Percentiles rank a stretch among this genome's conserved stretches.
phyloP scores from a whole-genome alignment of 2,113 vertebrate genomes.

The Podarcis muralis region DNA sequence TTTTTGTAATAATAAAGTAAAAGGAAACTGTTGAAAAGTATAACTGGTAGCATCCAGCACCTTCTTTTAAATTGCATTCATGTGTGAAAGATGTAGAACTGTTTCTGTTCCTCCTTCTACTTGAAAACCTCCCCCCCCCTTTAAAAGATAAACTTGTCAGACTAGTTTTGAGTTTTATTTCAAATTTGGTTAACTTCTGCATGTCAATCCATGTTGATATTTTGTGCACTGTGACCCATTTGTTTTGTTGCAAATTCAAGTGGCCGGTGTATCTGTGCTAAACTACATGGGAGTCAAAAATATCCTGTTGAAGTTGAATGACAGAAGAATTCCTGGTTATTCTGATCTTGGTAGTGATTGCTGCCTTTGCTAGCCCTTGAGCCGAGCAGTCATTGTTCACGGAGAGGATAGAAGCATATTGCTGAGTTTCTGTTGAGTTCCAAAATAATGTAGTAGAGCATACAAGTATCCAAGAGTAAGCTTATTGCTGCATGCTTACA shows the following conservation, averaged over 20 bases:
- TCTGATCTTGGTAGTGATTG: neutral
- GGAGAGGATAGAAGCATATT: neutral
- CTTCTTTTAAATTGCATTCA: neutral
- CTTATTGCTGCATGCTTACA: slow-evolving; percentile 4
- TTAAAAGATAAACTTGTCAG: neutral
- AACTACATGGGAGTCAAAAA: neutral
- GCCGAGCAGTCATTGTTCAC: neutral
- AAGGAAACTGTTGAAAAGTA: neutral
- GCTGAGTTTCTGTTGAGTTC: accelerated
- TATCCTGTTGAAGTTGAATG: neutral
- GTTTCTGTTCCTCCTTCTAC: neutral
- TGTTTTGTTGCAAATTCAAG: neutral
- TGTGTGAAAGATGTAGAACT: neutral
- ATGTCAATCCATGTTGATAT: neutral
- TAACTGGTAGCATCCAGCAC: neutral
- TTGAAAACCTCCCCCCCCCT: neutral
- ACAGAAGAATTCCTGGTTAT: neutral
- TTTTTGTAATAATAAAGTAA: neutral
- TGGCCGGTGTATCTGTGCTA: neutral
- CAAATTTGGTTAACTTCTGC: neutral
- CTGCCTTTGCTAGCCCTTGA: neutral
- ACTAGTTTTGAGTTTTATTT: neutral
- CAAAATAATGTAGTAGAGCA: neutral
- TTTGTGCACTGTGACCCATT: neutral
- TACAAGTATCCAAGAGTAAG: slow-evolving; percentile 1